These are phyloP conservation scores for Pygmarrhopalites habei DNA, from an alignment of 1,140 invertebrate species.

Conservation along the genomic window DNA sequence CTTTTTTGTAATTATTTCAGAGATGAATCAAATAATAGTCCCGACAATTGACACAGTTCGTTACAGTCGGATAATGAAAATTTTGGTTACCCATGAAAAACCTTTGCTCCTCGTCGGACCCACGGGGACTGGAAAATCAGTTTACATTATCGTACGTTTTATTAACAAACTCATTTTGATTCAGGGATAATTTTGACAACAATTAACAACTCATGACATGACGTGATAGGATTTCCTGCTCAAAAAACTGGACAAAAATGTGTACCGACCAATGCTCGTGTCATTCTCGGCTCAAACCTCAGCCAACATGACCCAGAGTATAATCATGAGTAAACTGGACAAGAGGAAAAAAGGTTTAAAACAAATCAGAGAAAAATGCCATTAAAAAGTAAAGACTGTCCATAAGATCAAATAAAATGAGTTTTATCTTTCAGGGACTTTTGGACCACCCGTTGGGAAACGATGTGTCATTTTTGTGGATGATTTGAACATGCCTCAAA, in stretches of 20 bases:
- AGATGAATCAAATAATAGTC: conserved; percentile 90
- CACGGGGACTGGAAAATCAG: conserved; percentile 87
- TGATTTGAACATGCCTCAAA: conserved; percentile 83
- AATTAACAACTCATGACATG: conserved; percentile 27
- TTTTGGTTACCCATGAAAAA: conserved; percentile 71
- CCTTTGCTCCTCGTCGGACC: conserved; percentile 79
- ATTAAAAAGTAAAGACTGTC: too few relatives aligned
- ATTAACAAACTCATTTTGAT: neutral
- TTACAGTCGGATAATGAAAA: conserved; percentile 65
- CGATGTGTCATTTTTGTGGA: conserved; percentile 86
- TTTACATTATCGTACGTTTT: conserved; percentile 57
- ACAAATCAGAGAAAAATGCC: too few relatives aligned
- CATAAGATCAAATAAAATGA: too few relatives aligned
- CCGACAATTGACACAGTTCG: conserved; percentile 81
- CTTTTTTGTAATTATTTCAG: too few relatives aligned
- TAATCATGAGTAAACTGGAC: conserved; percentile 90
- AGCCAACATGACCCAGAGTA: conserved; percentile 87
- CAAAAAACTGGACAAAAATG: conserved; percentile 68
- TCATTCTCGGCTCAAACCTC: conserved; percentile 91
- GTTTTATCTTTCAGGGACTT: conserved; percentile 55
- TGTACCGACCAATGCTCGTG: conserved; percentile 77
- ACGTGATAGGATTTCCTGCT: conserved; percentile 73
- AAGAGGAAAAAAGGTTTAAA: conserved; percentile 71
- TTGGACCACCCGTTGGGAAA: conserved; percentile 82
- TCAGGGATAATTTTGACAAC: neutral